Evolutionary conservation across 2,797 vertebrate species (phyloP).

Genomic region (Cossypha dichroa): DNA sequence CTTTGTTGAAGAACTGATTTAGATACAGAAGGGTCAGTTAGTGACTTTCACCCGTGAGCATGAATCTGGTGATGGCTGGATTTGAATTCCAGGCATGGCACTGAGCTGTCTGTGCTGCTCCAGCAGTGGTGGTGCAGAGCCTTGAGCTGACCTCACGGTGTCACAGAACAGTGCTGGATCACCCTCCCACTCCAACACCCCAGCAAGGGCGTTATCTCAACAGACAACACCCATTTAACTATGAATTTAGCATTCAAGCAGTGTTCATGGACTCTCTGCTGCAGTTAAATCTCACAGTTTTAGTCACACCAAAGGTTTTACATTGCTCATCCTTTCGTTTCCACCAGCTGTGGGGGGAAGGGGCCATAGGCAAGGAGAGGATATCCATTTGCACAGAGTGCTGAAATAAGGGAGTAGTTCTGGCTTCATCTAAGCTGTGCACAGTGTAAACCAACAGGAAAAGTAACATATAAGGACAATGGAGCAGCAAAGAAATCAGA

Average conservation of each 20-base stretch:
- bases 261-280: not conserved
- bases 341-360: not conserved
- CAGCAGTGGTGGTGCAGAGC: not conserved
- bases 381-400: not conserved
- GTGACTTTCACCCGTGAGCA: not conserved
- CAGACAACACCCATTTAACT: not conserved
- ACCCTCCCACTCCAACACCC: not conserved
- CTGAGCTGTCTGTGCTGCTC: not conserved
- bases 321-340: not conserved
- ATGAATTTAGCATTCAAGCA: not conserved
- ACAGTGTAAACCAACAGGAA: not conserved
- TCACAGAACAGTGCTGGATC: fast-evolving
- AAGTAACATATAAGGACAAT: not conserved
- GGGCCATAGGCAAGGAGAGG: not conserved
- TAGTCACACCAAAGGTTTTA: not conserved
- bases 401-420: not conserved
- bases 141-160: not conserved
- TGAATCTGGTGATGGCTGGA: not conserved
- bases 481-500: not conserved
- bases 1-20: not conserved
- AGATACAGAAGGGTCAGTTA: not conserved
- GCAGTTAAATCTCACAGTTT: not conserved
- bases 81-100: not conserved
- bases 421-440: not conserved
- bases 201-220: not conserved